A percentile compares a stretch with the other conserved stretches of the same genome.
Evolutionary conservation across 2,797 vertebrate genomes (phyloP).

Genomic region (Ciconia nigra): DNA sequence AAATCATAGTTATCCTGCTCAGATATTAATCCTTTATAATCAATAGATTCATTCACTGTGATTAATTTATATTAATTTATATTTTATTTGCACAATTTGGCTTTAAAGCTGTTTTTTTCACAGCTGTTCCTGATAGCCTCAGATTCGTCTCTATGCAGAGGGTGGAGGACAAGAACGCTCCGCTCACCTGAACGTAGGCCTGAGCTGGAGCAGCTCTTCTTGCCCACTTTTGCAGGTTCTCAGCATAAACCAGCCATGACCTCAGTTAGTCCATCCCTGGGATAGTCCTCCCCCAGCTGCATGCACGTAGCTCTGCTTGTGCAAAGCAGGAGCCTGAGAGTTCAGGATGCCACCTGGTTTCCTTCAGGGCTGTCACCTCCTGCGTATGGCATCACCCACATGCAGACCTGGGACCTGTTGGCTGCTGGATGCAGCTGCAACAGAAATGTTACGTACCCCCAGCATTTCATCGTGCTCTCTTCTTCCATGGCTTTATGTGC

Average conservation of each 20-base stretch:
- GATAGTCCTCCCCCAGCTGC: background rate
- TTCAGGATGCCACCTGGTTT: background rate
- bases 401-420: accelerated
- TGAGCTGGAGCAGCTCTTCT: background rate
- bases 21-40: slow-evolving; percentile 3
- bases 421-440: background rate
- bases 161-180: background rate
- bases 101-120: background rate
- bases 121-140: background rate
- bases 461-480: background rate
- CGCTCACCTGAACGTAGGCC: background rate
- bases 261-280: background rate
- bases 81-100: background rate
- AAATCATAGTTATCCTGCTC: slow-evolving; percentile 39
- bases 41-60: background rate
- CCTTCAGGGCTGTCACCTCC: background rate
- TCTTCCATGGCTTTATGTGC: background rate
- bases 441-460: background rate
- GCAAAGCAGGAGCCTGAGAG: background rate
- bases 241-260: background rate
- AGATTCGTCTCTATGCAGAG: background rate
- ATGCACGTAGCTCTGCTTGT: background rate
- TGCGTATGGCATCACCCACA: accelerated
- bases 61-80: background rate
- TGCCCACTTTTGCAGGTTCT: background rate